Conservation (phyloP, 1,140 invertebrate genomes). For the Pseudomyrmex flavicornis region DNA sequence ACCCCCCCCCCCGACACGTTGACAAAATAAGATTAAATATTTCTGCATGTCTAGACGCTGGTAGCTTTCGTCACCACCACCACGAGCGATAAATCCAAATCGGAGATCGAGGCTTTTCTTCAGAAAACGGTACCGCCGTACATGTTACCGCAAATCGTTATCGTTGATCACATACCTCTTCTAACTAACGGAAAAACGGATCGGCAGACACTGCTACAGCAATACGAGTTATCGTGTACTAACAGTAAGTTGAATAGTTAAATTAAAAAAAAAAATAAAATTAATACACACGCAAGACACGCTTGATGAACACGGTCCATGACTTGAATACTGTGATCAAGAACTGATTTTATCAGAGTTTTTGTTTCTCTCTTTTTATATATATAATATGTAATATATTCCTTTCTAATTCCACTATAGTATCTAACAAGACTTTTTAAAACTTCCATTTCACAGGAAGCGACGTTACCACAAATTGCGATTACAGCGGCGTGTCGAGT, state of each 20-base stretch:
- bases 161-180: conserved; percentile 90
- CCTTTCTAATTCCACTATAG: too few species aligned
- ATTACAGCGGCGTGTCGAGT: conserved; percentile 87
- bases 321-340: too few species aligned
- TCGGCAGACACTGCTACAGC: conserved; percentile 90
- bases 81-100: conserved; percentile 85
- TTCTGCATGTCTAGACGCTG: conserved; percentile 86
- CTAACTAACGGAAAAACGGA: conserved; percentile 95
- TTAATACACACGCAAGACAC: too few species aligned
- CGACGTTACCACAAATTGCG: conserved; percentile 84
- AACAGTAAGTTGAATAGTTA: conserved; percentile 81
- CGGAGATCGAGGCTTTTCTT: conserved; percentile 88
- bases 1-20: background rate
- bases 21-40: background rate
- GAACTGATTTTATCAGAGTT: too few species aligned
- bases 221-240: conserved; percentile 88
- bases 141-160: conserved; percentile 91
- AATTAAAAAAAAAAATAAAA: background rate
- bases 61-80: conserved; percentile 90
- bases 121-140: conserved; percentile 89
- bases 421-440: background rate
- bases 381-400: too few species aligned
- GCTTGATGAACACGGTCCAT: too few species aligned
- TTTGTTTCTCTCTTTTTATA: too few species aligned
- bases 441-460: conserved; percentile 81